phyloP scores from a whole-genome alignment of 2,888 invertebrate species.

The Cremastobaeus sp. region DNA sequence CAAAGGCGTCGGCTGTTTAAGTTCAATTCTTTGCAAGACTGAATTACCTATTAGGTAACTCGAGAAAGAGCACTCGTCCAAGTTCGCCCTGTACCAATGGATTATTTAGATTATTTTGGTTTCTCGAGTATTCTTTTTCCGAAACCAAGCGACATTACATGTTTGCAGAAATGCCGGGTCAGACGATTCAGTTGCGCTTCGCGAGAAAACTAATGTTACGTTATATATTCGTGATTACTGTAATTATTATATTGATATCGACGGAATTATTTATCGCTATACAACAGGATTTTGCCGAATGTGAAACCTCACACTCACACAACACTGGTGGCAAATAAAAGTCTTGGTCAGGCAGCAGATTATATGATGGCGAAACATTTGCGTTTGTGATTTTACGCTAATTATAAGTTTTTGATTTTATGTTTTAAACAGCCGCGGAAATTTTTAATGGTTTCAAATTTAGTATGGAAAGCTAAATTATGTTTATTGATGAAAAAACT shows the following conservation, averaged over 20 bases:
- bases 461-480: too few relatives aligned
- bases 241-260: conserved; percentile 17
- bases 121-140: conserved; percentile 11
- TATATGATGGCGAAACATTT: too few relatives aligned
- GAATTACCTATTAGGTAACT: conserved; percentile 67
- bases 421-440: too few relatives aligned
- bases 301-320: conserved; percentile 42
- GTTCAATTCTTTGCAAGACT: conserved; percentile 64
- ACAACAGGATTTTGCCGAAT: conserved; percentile 37
- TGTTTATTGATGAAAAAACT: background rate
- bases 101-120: conserved; percentile 26
- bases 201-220: conserved; percentile 4
- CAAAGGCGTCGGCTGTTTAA: background rate
- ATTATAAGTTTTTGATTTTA: too few relatives aligned
- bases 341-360: conserved; percentile 32
- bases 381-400: too few relatives aligned
- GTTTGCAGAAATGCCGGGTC: background rate
- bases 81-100: conserved; percentile 47
- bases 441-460: too few relatives aligned
- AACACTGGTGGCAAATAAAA: conserved; percentile 54
- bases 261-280: conserved; percentile 33
- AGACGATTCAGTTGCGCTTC: conserved; percentile 16
- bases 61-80: conserved; percentile 61
- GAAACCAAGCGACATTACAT: conserved; percentile 15
- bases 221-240: conserved; percentile 15